phyloP scores from a whole-genome alignment of 2,797 vertebrate species.

The Fringilla coelebs region DNA sequence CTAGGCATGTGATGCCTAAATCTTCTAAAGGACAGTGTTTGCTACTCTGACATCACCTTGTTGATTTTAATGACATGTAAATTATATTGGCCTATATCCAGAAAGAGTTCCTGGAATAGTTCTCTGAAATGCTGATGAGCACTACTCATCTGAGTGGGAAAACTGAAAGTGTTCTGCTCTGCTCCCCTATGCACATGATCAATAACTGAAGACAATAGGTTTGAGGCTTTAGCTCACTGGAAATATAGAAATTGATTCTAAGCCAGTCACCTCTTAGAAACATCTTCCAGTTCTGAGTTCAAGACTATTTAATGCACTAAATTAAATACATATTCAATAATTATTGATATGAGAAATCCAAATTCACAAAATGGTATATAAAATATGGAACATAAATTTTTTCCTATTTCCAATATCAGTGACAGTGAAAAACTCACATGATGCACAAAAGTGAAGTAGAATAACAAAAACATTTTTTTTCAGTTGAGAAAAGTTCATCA shows the following conservation, averaged over 20 bases:
- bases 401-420: neutral
- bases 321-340: neutral
- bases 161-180: neutral
- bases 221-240: neutral
- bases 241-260: neutral
- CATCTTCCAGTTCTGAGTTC: neutral
- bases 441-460: neutral
- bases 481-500: neutral
- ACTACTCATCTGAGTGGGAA: neutral
- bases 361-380: neutral
- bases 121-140: neutral
- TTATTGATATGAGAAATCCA: neutral
- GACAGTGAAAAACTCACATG: neutral
- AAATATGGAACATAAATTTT: neutral
- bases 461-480: neutral
- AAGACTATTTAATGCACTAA: neutral
- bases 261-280: neutral
- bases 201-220: neutral
- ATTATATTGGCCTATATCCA: neutral
- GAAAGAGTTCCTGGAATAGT: neutral
- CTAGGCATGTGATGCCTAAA: neutral
- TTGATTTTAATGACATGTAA: neutral
- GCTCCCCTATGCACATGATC: neutral
- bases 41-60: neutral
- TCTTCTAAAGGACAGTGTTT: neutral